Base-by-base conservation (phyloP, 2,797 vertebrate genomes). In the Schizopygopsis malacanthus region DNA sequence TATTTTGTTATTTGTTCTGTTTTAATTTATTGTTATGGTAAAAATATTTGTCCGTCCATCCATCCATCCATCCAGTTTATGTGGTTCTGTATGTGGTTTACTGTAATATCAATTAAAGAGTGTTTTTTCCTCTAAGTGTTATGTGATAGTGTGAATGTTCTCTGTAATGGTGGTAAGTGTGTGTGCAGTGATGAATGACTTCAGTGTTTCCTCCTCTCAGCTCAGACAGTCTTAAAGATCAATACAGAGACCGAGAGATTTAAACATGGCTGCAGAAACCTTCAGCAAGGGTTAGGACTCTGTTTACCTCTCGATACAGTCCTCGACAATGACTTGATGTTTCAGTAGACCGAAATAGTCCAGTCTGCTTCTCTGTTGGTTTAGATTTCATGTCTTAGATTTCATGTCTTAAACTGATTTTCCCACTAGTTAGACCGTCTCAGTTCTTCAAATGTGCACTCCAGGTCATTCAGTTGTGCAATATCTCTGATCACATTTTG, bases 151-250 rank as follows among this genome's bases (percentile, higher is more conserved):
- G 78, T 28, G 20, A 37, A 52, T 67, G 28, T 65, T 79, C 63
- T 50, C 59, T 18, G n/a, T 83, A 76, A 83, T 76, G 75, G n/a
- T 54, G 25, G 47, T 59, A 25, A 47, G 81, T 59, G 54, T 85
- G 25, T 37, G 43, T 50, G 52, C 63, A 56, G 65, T 81, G 59
- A 84, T 59, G 81, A 63, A 84, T 80, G 75, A 84, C 76, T 70
- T 28, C 22, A 56, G 72, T 86, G 47, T 84, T 75, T 86, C 45
- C 54, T 78, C 50, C 37, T 18, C 70, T 87, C 67, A 4, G 59
- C 69, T 43, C 20, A 78, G 80, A 85, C 56, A 67, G 18, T 37
- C 37, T 52, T 39, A 73, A 45, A 81, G 47, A 79, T 87, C 47
- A 43, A 81, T 85, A 83, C 16, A 81, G 59, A 47, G 52, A 79